A percentile compares a stretch with the other conserved stretches of the same genome.
phyloP scores from a whole-genome alignment of 1,140 invertebrate genomes.

The Caenorhabditis latens region DNA sequence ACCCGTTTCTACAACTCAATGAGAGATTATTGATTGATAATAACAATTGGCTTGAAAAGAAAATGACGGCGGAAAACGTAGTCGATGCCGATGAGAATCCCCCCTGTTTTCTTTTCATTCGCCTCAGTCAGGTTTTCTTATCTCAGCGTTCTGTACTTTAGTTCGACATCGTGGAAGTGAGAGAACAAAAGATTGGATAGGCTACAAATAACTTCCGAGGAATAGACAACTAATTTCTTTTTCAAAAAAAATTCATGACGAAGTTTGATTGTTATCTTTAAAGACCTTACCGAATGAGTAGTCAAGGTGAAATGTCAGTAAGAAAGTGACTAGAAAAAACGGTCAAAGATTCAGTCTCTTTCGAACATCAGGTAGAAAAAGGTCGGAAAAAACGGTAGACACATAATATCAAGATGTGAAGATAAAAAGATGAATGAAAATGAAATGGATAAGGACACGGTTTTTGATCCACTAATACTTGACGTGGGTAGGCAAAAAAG shows the following conservation, averaged over 20 bases:
- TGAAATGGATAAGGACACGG: slow-evolving; percentile 26
- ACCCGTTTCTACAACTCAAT: background rate
- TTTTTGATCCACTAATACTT: slow-evolving; percentile 45
- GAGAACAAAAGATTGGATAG: no score
- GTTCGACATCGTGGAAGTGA: background rate
- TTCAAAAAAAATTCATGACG: no score
- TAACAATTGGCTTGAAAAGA: slow-evolving; percentile 20
- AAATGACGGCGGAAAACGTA: background rate
- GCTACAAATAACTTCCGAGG: no score
- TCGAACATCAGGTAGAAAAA: background rate
- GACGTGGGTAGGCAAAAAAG: slow-evolving; percentile 27
- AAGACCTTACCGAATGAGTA: background rate
- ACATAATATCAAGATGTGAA: background rate
- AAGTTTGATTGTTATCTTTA: no score
- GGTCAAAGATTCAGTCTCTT: background rate
- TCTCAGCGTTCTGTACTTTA: slow-evolving; percentile 28
- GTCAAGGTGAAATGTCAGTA: background rate
- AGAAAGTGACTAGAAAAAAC: background rate
- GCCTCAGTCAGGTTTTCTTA: slow-evolving; percentile 48
- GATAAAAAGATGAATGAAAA: slow-evolving; percentile 1
- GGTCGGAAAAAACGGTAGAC: background rate
- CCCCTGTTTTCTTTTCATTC: background rate
- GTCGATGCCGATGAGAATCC: background rate
- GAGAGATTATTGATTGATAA: slow-evolving; percentile 40
- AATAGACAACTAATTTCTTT: background rate